A percentile compares a stretch with the other conserved stretches of the same genome.
phyloP scores from a whole-genome alignment of 1,140 invertebrate species.

The Cydia pomonella region DNA sequence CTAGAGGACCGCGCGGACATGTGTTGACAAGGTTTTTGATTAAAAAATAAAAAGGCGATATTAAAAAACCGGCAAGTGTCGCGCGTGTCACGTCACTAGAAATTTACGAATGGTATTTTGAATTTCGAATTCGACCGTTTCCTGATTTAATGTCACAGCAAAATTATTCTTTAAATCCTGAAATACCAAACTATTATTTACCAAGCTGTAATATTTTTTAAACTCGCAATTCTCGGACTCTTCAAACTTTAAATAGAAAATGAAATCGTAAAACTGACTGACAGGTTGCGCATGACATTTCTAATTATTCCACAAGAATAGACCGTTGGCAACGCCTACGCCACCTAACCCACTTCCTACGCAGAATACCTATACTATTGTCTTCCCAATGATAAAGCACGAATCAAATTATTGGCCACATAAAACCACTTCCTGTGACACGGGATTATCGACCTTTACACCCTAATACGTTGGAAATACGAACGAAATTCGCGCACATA shows the following conservation, averaged over 20 bases:
- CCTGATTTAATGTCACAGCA: not conserved
- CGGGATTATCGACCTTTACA: slow-evolving; percentile 36
- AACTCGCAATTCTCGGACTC: not conserved
- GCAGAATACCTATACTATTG: slow-evolving; percentile 69
- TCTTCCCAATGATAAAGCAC: slow-evolving; percentile 74
- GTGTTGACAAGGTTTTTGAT: slow-evolving; percentile 62
- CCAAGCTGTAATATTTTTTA: not conserved
- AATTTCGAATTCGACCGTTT: slow-evolving; percentile 5
- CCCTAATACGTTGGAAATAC: not conserved
- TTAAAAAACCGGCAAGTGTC: slow-evolving; percentile 30
- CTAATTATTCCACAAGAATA: slow-evolving; percentile 32
- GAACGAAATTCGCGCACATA: slow-evolving; percentile 41
- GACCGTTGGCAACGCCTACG: slow-evolving; percentile 46
- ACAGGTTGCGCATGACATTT: slow-evolving; percentile 19
- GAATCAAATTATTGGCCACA: slow-evolving; percentile 75
- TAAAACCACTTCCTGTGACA: slow-evolving; percentile 37
- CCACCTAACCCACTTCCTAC: slow-evolving; percentile 48
- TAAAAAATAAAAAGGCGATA: slow-evolving; percentile 59
- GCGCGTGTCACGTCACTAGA: slow-evolving; percentile 7
- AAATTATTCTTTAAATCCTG: not conserved
- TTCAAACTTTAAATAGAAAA: not conserved
- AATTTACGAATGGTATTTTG: slow-evolving; percentile 15
- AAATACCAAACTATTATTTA: not conserved
- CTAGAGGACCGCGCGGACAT: slow-evolving; percentile 60
- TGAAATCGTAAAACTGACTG: not conserved